phyloP scores from a whole-genome alignment of 2,797 vertebrate genomes.

The Jordanella pulchra region DNA sequence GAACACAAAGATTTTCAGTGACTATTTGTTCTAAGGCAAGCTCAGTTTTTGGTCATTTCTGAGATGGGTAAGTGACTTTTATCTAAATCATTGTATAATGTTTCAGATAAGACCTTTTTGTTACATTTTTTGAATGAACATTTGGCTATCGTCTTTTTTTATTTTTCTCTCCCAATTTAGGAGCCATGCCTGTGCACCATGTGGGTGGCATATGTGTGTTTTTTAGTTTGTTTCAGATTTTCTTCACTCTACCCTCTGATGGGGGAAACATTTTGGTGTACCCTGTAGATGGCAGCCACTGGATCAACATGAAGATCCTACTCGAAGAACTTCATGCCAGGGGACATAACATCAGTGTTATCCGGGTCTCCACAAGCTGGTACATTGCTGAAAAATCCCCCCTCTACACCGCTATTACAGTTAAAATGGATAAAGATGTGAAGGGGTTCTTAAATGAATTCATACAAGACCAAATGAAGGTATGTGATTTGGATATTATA shows the following conservation, averaged over 20 bases:
- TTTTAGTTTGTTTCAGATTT: slow-evolving; percentile 30
- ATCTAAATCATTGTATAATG: not conserved
- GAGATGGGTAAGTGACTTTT: not conserved
- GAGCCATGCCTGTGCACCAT: not conserved
- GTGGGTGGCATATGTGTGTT: slow-evolving; percentile 18
- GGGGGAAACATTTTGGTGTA: slow-evolving; percentile 75
- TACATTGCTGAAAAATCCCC: slow-evolving; percentile 72
- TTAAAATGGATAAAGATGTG: not conserved
- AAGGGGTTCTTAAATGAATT: slow-evolving; percentile 52
- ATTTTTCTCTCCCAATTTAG: slow-evolving; percentile 29
- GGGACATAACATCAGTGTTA: slow-evolving; percentile 73
- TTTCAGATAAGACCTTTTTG: no score
- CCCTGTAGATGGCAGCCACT: slow-evolving; percentile 77
- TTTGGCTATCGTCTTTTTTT: no score
- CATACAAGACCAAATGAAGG: slow-evolving; percentile 46
- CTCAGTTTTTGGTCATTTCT: not conserved
- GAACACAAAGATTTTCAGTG: slow-evolving; percentile 21
- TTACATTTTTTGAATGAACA: no score
- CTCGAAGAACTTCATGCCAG: slow-evolving; percentile 71
- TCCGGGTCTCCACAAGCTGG: slow-evolving; percentile 62
- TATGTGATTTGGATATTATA: slow-evolving; percentile 23
- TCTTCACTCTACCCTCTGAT: slow-evolving; percentile 41
- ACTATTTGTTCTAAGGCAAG: not conserved
- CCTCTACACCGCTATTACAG: slow-evolving; percentile 64
- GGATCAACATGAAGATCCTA: slow-evolving; percentile 79